Base-by-base conservation (phyloP, 2,797 vertebrate genomes). In the Astyanax mexicanus region DNA sequence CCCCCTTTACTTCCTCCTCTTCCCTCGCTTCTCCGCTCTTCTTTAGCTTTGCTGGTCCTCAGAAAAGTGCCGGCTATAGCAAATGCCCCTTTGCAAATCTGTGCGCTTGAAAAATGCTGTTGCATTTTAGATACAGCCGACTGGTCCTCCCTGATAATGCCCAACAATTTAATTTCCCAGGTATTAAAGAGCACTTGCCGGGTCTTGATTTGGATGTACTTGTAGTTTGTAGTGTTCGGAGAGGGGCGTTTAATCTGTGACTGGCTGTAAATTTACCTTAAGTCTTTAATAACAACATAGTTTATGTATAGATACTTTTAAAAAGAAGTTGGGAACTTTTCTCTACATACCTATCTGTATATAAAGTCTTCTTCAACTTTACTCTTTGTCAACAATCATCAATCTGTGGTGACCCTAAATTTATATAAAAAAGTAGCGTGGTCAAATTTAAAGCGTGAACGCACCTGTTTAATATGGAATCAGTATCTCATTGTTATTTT, bases 121-220 rank as follows among this genome's bases (percentile, higher is more conserved):
- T 88, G 85, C 80, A 81, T 87, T 91, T 91, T 85, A 85, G 88
- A 90, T 90, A 85, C 84, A 87, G 89, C 74, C 81, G 79, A 89
- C 89, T 93, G 91, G 88, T 75, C 82, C 66, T 1, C 68, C 80
- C 89, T 90, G 90, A 92, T 92, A 92, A 93, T 91, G 78, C 42
- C 74, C 60, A 44, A 83, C 86, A 87, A 85, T 91, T 92, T 89
- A 88, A 91, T 92, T 92, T 91, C 81, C 84, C 78, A 86, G 80
- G 88, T 90, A 87, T 91, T 90, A 89, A 87, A 87, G 85, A 81
- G 84, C 70, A 87, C 90, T 88, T 87, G 87, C 89, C 88, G 88
- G 81, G 77, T 87, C 90, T 88, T 86, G 84, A 92, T 90, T 92
- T 90, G 84, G 74, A 71, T 75, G 71, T 84, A 79, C 81, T 89